Conservation (phyloP, 2,113 vertebrate species). For the Ceyx margarethae region DNA sequence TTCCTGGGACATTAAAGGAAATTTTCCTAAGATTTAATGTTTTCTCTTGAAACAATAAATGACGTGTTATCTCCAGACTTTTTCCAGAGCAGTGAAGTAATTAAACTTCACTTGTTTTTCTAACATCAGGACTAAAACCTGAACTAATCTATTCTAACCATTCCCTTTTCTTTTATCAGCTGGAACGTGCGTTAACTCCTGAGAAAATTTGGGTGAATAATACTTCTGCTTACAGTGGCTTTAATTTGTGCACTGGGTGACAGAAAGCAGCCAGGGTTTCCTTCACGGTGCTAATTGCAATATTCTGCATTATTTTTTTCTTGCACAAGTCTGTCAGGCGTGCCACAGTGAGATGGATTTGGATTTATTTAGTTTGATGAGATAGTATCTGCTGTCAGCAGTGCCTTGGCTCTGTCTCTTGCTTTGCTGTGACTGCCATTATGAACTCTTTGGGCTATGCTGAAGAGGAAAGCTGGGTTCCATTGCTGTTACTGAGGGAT, state of each 20-base stretch:
- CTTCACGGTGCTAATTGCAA: background rate
- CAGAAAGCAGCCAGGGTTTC: background rate
- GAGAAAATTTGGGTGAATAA: background rate
- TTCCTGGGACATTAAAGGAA: slow-evolving; percentile 39
- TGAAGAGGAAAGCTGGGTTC: background rate
- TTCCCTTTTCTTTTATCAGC: slow-evolving; percentile 46
- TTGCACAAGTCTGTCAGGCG: background rate
- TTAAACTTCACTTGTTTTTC: slow-evolving; percentile 43
- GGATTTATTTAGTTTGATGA: background rate
- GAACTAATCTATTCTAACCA: slow-evolving; percentile 61
- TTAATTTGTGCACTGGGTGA: background rate
- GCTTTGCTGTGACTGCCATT: background rate
- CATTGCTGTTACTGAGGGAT: background rate
- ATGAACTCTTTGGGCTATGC: background rate
- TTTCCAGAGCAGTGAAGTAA: slow-evolving; percentile 41
- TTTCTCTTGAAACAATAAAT: slow-evolving; percentile 58
- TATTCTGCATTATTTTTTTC: background rate
- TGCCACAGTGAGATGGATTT: background rate
- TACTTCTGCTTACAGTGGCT: background rate
- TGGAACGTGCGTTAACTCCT: background rate
- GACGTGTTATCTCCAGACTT: slow-evolving; percentile 37
- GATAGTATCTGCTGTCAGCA: background rate
- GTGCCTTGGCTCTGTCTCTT: background rate
- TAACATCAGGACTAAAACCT: slow-evolving; percentile 41
- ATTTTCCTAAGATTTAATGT: slow-evolving; percentile 31